Evolutionary conservation across 1,140 invertebrate species (phyloP).

Genomic region (Bicyclus anynana): DNA sequence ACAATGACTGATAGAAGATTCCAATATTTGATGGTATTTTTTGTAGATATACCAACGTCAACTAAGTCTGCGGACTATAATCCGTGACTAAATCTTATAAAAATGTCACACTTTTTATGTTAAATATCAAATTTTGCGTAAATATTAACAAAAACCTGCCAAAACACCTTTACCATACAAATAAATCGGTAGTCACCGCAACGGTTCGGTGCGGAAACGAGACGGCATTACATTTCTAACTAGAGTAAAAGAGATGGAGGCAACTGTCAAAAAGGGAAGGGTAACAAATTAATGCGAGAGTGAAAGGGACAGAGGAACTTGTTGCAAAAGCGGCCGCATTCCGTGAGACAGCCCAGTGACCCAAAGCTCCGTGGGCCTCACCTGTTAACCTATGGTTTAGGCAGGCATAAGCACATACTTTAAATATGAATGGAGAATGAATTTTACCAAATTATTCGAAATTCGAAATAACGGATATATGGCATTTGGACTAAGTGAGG

Average conservation of each 20-base stretch:
- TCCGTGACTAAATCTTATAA: too few species aligned
- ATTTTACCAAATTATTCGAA: slow-evolving; percentile 10
- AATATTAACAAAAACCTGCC: neutral
- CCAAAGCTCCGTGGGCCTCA: slow-evolving; percentile 48
- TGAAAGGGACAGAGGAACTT: slow-evolving; percentile 56
- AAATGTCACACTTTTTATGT: neutral
- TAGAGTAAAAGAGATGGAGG: slow-evolving; percentile 15
- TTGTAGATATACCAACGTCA: too few species aligned
- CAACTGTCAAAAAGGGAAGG: slow-evolving; percentile 32
- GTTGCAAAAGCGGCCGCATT: slow-evolving; percentile 70
- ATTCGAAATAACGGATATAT: neutral
- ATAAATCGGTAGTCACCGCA: slow-evolving; percentile 5
- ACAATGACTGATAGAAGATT: too few species aligned
- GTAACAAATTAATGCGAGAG: slow-evolving; percentile 18
- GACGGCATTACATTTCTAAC: slow-evolving; percentile 1
- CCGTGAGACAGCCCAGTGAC: slow-evolving; percentile 62
- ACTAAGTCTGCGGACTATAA: too few species aligned
- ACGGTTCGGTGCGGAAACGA: slow-evolving; percentile 2
- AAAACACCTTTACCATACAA: neutral
- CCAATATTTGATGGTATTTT: too few species aligned
- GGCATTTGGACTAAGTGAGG: too few species aligned
- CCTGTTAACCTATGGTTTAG: slow-evolving; percentile 20
- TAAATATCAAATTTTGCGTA: neutral
- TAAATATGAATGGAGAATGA: slow-evolving; percentile 17
- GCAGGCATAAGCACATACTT: neutral